Conservation (phyloP, 2,113 vertebrate species). For the Vireo altiloquus region DNA sequence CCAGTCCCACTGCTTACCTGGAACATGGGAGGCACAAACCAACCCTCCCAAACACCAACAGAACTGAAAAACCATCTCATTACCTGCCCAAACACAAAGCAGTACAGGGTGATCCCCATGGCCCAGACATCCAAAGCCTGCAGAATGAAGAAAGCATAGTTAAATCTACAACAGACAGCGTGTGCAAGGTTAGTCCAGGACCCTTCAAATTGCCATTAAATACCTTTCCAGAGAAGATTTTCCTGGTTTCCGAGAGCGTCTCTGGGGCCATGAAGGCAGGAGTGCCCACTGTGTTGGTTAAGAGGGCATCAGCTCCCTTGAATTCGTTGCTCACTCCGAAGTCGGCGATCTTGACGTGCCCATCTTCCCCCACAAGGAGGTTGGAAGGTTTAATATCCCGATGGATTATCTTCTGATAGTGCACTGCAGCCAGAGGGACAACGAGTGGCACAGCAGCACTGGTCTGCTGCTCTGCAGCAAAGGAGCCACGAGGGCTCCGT, state of each 20-base stretch:
- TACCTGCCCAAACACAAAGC: conserved; percentile 96
- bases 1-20: background rate
- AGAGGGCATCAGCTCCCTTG: conserved; percentile 90
- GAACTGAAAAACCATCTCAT: background rate
- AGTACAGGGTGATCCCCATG: conserved; percentile 96
- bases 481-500: fast-evolving
- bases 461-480: background rate
- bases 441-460: background rate
- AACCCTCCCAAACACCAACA: background rate
- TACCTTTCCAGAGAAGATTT: conserved; percentile 99
- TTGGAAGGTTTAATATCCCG: conserved; percentile 97
- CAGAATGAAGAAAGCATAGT: background rate
- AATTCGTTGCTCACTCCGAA: conserved; percentile 98
- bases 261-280: conserved; percentile 96
- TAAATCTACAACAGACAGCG: background rate
- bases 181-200: background rate
- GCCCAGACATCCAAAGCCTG: conserved; percentile 98
- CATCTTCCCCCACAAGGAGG: conserved; percentile 92
- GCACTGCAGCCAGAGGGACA: conserved; percentile 74
- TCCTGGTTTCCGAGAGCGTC: conserved; percentile 90
- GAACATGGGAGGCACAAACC: background rate
- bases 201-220: background rate
- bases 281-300: conserved; percentile 95
- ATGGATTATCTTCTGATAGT: conserved; percentile 98
- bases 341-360: conserved; percentile 94